Evolutionary conservation across 2,888 invertebrate genomes (phyloP).

Genomic region (Hymenopus coronatus): DNA sequence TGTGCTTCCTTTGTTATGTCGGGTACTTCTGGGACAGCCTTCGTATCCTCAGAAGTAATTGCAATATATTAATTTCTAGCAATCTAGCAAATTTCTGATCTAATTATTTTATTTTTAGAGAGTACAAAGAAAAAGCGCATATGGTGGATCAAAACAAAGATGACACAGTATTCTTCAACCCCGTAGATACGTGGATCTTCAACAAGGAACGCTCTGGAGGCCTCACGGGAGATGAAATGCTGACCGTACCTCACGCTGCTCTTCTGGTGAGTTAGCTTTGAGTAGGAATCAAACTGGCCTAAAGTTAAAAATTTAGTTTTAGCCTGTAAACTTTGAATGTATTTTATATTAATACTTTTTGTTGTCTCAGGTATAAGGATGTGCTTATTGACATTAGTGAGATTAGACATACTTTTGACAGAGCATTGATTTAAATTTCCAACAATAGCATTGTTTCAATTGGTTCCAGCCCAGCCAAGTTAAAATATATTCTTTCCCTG

Average conservation of each 20-base stretch:
- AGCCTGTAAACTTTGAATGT: not conserved
- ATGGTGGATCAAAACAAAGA: conserved; percentile 67
- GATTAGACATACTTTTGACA: no score
- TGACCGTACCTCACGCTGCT: conserved; percentile 68
- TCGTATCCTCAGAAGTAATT: not conserved
- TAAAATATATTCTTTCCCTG: no score
- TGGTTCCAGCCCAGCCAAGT: no score
- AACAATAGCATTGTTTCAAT: no score
- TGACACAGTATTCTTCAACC: conserved; percentile 70
- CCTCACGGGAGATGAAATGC: conserved; percentile 69
- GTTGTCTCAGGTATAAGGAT: no score
- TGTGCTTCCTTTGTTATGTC: no score
- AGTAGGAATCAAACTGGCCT: not conserved
- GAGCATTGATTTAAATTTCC: no score
- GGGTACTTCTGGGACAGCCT: no score
- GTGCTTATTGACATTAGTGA: no score
- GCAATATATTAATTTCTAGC: not conserved
- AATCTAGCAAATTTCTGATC: not conserved
- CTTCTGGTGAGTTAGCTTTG: conserved; percentile 58
- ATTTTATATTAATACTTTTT: no score
- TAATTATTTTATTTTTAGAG: conserved; percentile 51
- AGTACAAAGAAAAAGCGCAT: conserved; percentile 79
- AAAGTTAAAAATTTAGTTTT: not conserved
- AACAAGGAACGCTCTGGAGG: conserved; percentile 60
- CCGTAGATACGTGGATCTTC: conserved; percentile 66